Evolutionary conservation across 2,113 vertebrate genomes (phyloP), one percentile per base, ranked within the genome.

Genomic region (Ancistrus triradiatus): DNA sequence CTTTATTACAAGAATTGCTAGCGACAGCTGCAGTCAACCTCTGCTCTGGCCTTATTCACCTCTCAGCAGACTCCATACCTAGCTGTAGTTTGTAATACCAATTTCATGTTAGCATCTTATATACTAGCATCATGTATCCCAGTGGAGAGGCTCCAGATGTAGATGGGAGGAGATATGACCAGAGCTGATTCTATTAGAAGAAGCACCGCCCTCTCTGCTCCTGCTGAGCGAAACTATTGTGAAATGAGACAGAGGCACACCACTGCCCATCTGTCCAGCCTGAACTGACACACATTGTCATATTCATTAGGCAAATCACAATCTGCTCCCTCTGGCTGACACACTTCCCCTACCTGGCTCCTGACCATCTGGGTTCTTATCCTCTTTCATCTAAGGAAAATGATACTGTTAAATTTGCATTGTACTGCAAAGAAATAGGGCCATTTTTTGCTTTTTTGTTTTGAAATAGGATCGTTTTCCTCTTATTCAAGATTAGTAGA

Each of bases 231-330:
- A 61, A 27, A 65, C 63, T 48, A 66, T 59, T 75, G 74, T 72
- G 69, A 72, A 61, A 25, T 42, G 50, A 55, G 27, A 73, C 27
- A 49, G 47, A 25, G 40, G 25, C 63, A 53, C 4, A 43, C 17
- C 42, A 48, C 28, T 66, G 53, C 59, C 77, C 77, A 74, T 72
- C 74, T 72, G 72, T 53, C 68, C 64, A 62, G 40, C 33, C 11
- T 62, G 35, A 59, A 44, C 53, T 59, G 51, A 74, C 63, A 73
- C 59, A 57, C 67, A 68, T 55, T 59, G 33, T 56, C 56, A 59
- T 37, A 60, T 65, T 72, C 44, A 72, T 75, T 68, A 65, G 65
- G 22, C 42, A 71, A 59, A 71, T 56, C 46, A 35, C 69, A 68
- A 60, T 68, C 59, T 63, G 73, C 60, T 55, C 38, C 27, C 61